Evolutionary conservation across 2,113 vertebrate genomes (phyloP), one percentile per base, ranked within the genome.

Genomic region (Amazona guildingii): DNA sequence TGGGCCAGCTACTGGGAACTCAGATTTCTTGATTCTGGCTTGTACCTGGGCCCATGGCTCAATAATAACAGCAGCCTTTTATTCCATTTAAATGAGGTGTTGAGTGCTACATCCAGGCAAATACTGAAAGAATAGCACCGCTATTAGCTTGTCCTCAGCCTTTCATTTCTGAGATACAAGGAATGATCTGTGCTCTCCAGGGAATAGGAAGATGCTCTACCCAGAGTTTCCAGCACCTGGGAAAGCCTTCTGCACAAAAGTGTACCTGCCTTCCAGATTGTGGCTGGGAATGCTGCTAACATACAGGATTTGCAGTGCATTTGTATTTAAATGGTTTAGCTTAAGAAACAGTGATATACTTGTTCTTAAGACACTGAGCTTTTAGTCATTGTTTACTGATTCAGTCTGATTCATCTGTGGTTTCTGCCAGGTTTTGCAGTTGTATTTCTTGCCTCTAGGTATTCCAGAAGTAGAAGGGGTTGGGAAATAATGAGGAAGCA

Each of bases 331-430:
- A 69, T 0, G 12, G 13, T 35, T 66, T 84, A 19, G 13, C 62
- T 91, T 67, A 76, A 3, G 25, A 66, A 88, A 84, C 48, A 7
- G 31, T 54, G 54, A 59, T 73, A 28, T 4, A 25, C 52, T 66
- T 48, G 52, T 73, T 94, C 82, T 41, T 76, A 46, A 76, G 84
- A 69, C 44, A 31, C 62, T 1, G 7, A 37, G 24, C 37, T 63
- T 91, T 89, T 89, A 94, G 90, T 88, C 95, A 88, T 72, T 94
- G 67, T 93, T 95, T 91, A 92, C 69, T 80, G 83, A 46, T 76
- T 77, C 46, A 63, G 18, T 67, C 70, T 93, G 95, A 95, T 91
- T 95, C 88, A 89, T 90, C 80, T 66, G 55, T 79, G 83, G 62
- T 14, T 91, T 86, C 95, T 96, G 77, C 43, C 80, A 85, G 77